Percentiles rank a stretch among this genome's conserved stretches.
Conservation (phyloP, 2,888 invertebrate species). For the Dioctria linearis region DNA sequence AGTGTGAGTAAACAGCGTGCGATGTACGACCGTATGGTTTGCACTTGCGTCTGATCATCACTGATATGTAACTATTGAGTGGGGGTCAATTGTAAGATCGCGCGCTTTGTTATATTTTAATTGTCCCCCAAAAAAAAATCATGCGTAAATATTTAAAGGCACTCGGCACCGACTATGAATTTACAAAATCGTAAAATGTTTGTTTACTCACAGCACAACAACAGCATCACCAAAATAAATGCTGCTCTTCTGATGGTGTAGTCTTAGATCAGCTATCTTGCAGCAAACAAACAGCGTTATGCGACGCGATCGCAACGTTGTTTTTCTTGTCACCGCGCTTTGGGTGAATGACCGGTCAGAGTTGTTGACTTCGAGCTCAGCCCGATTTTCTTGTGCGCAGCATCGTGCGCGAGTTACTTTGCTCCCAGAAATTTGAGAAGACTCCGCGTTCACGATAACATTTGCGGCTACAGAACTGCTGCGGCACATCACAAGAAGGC, state of each 20-base stretch:
- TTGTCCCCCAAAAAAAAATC: constrained; percentile 5
- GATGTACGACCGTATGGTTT: neutral
- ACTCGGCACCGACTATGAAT: too few species aligned
- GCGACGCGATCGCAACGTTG: constrained; percentile 33
- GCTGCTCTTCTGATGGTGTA: neutral
- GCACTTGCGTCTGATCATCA: neutral
- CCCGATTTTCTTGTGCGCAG: constrained; percentile 15
- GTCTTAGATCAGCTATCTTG: neutral
- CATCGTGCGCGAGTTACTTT: neutral
- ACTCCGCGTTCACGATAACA: neutral
- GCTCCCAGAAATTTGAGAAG: constrained; percentile 14
- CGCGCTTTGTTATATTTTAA: constrained; percentile 26
- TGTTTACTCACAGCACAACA: too few species aligned
- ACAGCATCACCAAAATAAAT: too few species aligned
- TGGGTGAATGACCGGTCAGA: constrained; percentile 50
- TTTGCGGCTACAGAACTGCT: neutral
- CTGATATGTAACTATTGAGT: neutral
- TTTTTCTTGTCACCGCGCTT: constrained; percentile 26
- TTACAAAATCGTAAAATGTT: too few species aligned
- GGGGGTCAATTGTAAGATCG: constrained; percentile 3
- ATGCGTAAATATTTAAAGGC: constrained; percentile 13
- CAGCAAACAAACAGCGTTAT: constrained; percentile 3
- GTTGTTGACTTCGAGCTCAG: constrained; percentile 36
- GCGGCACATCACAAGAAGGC: neutral
- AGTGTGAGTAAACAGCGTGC: constrained; percentile 24